Evolutionary conservation across 2,888 invertebrate genomes (phyloP), one percentile per base, ranked within the genome.

Genomic region (Choreutis nemorana): DNA sequence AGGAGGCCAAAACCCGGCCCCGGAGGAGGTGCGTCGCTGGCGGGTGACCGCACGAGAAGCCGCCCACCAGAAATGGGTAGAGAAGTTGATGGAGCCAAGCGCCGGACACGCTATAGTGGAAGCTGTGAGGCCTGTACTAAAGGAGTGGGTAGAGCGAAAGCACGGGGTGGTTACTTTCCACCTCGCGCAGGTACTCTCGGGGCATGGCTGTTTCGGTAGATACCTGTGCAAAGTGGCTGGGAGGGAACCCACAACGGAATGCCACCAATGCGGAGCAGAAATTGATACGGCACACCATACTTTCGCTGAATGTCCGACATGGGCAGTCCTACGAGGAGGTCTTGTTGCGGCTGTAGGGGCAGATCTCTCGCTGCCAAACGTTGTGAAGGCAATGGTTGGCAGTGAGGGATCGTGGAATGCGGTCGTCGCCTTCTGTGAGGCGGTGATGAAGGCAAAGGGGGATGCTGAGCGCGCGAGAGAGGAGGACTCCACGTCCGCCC

Each of bases 181-280:
- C 6, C 6, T 18, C 6, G 8, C 34, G 3, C 42, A 43, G 27
- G 27, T 30, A 3, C 39, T 45, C 5, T 25, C 41, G 1, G 45
- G 41, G 2, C 45, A 46, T 16, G 41, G 45, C 6, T 37, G 37
- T 12, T 42, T 45, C 30, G 30, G 34, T 5, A 10, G 14, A 3
- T 44, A 42, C 28, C 36, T 45, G 27, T 4, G 35, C 14, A 15
- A 32, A 11, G 31, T 36, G 5, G 18, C 18, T 5, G 31, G 33
- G 6, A 35, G 25, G 14, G 34, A 12, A 7, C 26, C 26, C 4
- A 36, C n/a, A 7, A 16, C 30, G 22, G 14, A 10, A 18, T 40
- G 35, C 24, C 14, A 24, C 8, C 20, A 23, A 23, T 40, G 41
- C 21, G 34, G 25, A 0, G 22, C 14, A 5, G 15, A 5, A 8